These are phyloP conservation scores for Thysanoteuthis rhombus DNA, from an alignment of 2,888 invertebrate species.

Conservation along the genomic window DNA sequence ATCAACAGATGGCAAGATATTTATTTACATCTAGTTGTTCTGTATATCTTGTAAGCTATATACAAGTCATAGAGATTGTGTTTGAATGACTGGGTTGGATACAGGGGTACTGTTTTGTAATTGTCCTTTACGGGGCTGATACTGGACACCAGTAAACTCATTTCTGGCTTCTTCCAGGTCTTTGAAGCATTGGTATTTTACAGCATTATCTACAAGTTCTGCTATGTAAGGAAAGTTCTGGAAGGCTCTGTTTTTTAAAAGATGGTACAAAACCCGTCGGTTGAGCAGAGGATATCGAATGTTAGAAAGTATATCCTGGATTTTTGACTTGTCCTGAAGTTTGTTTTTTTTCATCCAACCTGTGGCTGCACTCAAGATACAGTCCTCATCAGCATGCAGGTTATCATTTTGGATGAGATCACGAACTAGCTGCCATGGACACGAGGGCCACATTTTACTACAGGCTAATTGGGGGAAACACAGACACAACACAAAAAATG, in stretches of 20 bases:
- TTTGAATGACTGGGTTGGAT: background rate
- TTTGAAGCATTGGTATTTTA: conserved; percentile 60
- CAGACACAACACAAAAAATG: conserved; percentile 56
- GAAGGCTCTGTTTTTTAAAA: conserved; percentile 60
- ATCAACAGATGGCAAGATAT: background rate
- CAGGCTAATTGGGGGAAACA: conserved; percentile 53
- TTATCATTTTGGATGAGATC: conserved; percentile 54
- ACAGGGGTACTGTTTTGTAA: background rate
- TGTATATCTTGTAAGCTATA: background rate
- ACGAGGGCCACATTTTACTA: conserved; percentile 52
- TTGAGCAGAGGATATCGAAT: conserved; percentile 60
- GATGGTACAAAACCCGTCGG: conserved; percentile 57
- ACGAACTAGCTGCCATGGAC: conserved; percentile 54
- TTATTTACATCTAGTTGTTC: background rate
- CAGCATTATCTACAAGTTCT: conserved; percentile 54
- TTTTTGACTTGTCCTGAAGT: conserved; percentile 55
- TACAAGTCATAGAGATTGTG: conserved; percentile 24
- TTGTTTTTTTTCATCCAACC: conserved; percentile 63
- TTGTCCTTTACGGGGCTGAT: conserved; percentile 36
- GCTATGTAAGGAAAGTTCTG: conserved; percentile 61
- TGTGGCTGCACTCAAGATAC: conserved; percentile 58
- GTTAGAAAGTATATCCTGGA: conserved; percentile 58
- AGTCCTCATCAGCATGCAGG: conserved; percentile 57
- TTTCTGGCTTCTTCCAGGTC: conserved; percentile 58
- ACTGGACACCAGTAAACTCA: conserved; percentile 58